A percentile compares a stretch with the other conserved stretches of the same genome.
Evolutionary conservation across 2,113 vertebrate genomes (phyloP).

Genomic region (Phyllostomus discolor): DNA sequence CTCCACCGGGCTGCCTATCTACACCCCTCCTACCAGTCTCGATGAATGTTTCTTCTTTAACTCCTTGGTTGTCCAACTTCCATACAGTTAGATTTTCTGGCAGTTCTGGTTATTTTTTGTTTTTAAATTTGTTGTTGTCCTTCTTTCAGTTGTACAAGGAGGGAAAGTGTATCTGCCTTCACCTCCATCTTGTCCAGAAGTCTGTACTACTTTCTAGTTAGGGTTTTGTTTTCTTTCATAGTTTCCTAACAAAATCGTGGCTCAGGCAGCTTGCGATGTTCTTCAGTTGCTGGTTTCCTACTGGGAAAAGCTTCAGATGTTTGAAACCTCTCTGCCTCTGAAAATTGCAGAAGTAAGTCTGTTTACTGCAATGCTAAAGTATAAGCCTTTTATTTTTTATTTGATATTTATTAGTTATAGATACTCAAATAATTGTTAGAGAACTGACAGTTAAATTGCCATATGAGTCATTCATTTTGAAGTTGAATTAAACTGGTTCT

Average conservation of each 20-base stretch:
- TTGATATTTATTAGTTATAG: constrained; percentile 40
- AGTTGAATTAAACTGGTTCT: neutral
- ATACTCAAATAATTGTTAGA: neutral
- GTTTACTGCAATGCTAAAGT: neutral
- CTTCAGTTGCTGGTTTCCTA: constrained; percentile 95
- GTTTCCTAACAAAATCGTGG: constrained; percentile 95
- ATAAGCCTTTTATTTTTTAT: constrained; percentile 20
- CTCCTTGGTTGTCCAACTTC: too few species aligned
- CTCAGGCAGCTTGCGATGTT: constrained; percentile 93
- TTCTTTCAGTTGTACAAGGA: too few species aligned
- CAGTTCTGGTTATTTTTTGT: too few species aligned
- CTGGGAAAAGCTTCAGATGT: constrained; percentile 92
- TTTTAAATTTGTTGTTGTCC: too few species aligned
- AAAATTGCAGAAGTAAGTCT: constrained; percentile 93
- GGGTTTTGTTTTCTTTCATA: constrained; percentile 74
- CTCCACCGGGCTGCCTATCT: too few species aligned
- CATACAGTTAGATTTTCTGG: too few species aligned
- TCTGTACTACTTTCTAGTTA: neutral
- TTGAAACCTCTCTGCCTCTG: constrained; percentile 88
- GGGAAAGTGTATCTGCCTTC: too few species aligned
- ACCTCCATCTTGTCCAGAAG: too few species aligned
- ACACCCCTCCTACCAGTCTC: too few species aligned
- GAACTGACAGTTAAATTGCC: neutral
- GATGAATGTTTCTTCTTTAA: too few species aligned
- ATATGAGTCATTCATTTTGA: neutral